A percentile compares a stretch with the other conserved stretches of the same genome.
These are phyloP conservation scores for Gasteruption jaculator DNA, from an alignment of 2,888 invertebrate species.

Conservation along the genomic window DNA sequence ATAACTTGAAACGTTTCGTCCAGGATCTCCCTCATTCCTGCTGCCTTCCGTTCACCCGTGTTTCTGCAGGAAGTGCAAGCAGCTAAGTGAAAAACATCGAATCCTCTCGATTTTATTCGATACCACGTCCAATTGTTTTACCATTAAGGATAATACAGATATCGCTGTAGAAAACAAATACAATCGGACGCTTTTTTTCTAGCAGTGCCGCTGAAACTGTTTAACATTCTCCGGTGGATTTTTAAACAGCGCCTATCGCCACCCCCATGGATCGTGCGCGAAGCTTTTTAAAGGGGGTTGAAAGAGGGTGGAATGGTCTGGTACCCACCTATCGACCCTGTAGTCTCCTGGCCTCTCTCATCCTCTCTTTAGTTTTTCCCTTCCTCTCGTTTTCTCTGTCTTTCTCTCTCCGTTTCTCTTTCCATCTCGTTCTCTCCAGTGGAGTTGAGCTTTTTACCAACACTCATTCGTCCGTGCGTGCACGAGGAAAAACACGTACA, in stretches of 20 bases:
- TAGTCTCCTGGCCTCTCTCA: slow-evolving; percentile 26
- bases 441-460: background rate
- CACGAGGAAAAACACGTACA: slow-evolving; percentile 21
- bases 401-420: slow-evolving; percentile 16
- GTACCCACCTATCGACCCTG: slow-evolving; percentile 46
- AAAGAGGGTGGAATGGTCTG: slow-evolving; percentile 18
- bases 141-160: too few relatives aligned
- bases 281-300: too few relatives aligned
- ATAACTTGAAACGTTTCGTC: too few relatives aligned
- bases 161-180: background rate
- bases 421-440: slow-evolving; percentile 11
- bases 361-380: slow-evolving; percentile 22
- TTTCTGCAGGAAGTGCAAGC: too few relatives aligned
- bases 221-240: slow-evolving; percentile 40
- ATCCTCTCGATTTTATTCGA: too few relatives aligned
- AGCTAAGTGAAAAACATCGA: too few relatives aligned
- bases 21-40: too few relatives aligned
- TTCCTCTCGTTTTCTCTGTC: slow-evolving; percentile 22
- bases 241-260: slow-evolving; percentile 40
- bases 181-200: slow-evolving; percentile 26
- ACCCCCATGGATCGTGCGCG: slow-evolving; percentile 25
- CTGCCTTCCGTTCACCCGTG: too few relatives aligned
- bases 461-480: slow-evolving; percentile 28
- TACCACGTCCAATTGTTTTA: too few relatives aligned
- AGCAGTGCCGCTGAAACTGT: slow-evolving; percentile 29